Base-by-base conservation (phyloP, 2,888 invertebrate genomes). In the Isoperla grammatica region DNA sequence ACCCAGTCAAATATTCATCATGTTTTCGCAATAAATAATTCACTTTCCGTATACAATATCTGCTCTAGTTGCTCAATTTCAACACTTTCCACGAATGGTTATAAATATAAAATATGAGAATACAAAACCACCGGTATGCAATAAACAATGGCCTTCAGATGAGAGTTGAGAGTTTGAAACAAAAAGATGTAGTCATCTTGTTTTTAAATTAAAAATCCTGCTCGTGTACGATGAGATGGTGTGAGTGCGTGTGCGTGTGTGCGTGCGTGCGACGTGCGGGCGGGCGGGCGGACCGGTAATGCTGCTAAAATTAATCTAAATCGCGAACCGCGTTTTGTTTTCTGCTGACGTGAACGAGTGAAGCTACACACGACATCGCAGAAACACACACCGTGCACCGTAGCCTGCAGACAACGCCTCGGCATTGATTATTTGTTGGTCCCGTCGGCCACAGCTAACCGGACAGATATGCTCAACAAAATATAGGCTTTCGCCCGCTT, bases 341-440 rank as follows among this genome's bases (percentile, higher is more conserved):
- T 53, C 19, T 39, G 53, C 20, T 50, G 49, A 50, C 49, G 29
- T 29, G 35, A 50, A 23, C 35, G 49, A 50, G 29, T 50, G 53
- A 37, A 29, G 29, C 8, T 29, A 29, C 29, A 9, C 15, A n/a
- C n/a, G 53, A 53, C 15, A 39, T 11, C 39, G 19, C 15, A 53
- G 15, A 20, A 37, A 53, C 53, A 23, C 8, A 53, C 20, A 53
- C 37, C n/a, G n/a, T n/a, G 19, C 15, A 53, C 39, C n/a, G n/a
- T n/a, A n/a, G 20, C 40, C 12, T 39, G 39, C 12, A 15, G 19
- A 12, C 39, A 19, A 19, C 39, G 37, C 50, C 6, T 37, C 39
- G 35, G 19, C 53, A 53, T 53, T 53, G 53, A 53, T 53, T 53
- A 53, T 53, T 53, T 53, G 53, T 53, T 53, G 53, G 39, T 53